These are phyloP conservation scores for Maccullochella peelii DNA, from an alignment of 2,113 vertebrate genomes.

Conservation along the genomic window DNA sequence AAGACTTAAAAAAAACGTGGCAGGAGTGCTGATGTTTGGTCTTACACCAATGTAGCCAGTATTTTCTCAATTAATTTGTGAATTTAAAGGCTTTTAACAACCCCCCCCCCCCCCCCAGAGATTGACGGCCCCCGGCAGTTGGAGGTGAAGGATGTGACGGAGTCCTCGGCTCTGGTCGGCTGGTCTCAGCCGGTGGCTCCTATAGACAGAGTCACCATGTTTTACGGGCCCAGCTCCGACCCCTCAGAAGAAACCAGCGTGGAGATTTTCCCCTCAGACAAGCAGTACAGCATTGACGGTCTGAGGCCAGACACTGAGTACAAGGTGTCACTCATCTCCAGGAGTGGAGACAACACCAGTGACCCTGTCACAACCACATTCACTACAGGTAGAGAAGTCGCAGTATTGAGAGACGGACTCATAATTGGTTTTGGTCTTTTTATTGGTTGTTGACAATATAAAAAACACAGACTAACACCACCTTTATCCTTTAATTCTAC, in stretches of 20 bases:
- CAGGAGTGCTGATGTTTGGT: background rate
- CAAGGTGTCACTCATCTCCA: slow-evolving; percentile 87
- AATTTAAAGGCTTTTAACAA: too few species aligned
- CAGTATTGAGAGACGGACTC: too few species aligned
- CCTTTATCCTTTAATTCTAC: background rate
- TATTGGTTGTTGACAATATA: too few species aligned
- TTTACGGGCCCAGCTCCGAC: slow-evolving; percentile 84
- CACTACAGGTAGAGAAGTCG: slow-evolving; percentile 86
- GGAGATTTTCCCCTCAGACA: slow-evolving; percentile 86
- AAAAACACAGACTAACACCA: background rate
- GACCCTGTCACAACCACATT: slow-evolving; percentile 86
- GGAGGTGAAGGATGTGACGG: slow-evolving; percentile 89
- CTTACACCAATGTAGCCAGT: background rate
- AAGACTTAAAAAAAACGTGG: background rate
- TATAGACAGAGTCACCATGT: slow-evolving; percentile 86
- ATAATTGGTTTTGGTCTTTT: too few species aligned
- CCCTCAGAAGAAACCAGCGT: slow-evolving; percentile 85
- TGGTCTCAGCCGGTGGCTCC: slow-evolving; percentile 91
- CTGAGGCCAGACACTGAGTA: slow-evolving; percentile 92
- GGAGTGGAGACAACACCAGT: slow-evolving; percentile 84
- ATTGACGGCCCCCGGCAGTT: slow-evolving; percentile 90
- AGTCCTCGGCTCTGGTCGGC: slow-evolving; percentile 89
- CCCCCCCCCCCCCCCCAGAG: slow-evolving; percentile 74
- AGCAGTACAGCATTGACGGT: slow-evolving; percentile 88
- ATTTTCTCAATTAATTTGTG: too few species aligned